Conservation (phyloP, 2,113 vertebrate species). For the Spermophilus dauricus region DNA sequence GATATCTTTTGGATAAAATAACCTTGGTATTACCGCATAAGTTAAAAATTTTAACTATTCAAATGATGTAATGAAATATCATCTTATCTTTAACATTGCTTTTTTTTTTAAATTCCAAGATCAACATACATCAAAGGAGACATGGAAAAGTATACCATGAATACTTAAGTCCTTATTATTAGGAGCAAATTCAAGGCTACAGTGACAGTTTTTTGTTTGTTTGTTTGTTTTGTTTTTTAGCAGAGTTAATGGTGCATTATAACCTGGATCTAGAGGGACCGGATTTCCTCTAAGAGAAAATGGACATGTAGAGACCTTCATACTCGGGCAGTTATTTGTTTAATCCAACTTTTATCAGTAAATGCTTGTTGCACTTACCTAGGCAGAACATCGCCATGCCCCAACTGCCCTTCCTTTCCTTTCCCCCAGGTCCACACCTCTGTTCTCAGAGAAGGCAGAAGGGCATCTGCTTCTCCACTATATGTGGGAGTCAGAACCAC, state of each 20-base stretch:
- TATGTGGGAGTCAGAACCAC: conserved; percentile 93
- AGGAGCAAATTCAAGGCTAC: conserved; percentile 16
- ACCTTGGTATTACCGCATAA: not conserved
- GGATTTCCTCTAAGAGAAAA: not conserved
- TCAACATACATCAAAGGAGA: not conserved
- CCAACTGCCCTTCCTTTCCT: conserved; percentile 96
- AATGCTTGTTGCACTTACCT: conserved; percentile 87
- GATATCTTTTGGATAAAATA: not conserved
- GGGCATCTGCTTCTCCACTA: conserved; percentile 93
- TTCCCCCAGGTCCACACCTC: conserved; percentile 99
- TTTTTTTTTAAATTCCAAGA: conserved; percentile 24
- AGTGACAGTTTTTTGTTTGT: not conserved
- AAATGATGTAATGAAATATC: not conserved
- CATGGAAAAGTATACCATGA: not conserved
- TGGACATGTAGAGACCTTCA: not conserved
- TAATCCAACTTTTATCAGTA: not conserved
- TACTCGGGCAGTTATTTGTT: not conserved
- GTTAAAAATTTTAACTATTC: conserved; percentile 32
- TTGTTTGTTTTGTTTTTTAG: not conserved
- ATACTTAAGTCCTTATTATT: not conserved
- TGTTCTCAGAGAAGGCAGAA: conserved; percentile 95
- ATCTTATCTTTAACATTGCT: conserved; percentile 11
- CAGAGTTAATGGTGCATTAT: not conserved
- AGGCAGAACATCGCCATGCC: conserved; percentile 94
- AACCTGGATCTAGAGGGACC: not conserved